Evolutionary conservation across 2,113 vertebrate species (phyloP).

Genomic region (Nematolebias whitei): DNA sequence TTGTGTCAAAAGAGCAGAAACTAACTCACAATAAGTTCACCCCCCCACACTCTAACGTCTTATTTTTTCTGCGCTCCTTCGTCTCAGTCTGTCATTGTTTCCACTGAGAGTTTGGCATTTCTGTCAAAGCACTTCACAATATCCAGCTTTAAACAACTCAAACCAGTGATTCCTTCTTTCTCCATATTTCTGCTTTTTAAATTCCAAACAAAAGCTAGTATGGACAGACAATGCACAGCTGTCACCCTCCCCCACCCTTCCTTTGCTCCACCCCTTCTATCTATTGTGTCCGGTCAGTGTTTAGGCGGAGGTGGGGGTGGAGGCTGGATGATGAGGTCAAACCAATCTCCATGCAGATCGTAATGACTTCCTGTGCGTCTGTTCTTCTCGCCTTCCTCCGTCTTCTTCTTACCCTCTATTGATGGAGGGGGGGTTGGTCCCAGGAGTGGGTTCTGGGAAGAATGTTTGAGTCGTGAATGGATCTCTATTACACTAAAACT

Average conservation of each 20-base stretch:
- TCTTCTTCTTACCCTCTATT: constrained; percentile 32
- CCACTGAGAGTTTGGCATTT: constrained; percentile 34
- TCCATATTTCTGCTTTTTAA: not conserved
- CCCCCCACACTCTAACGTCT: constrained; percentile 12
- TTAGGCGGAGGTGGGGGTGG: constrained; percentile 27
- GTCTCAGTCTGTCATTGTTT: not conserved
- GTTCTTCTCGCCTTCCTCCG: not conserved
- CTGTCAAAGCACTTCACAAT: constrained; percentile 36
- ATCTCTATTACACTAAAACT: constrained; percentile 57
- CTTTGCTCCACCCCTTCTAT: constrained; percentile 59
- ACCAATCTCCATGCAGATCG: constrained; percentile 66
- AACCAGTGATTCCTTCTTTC: constrained; percentile 15
- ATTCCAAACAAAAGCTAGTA: constrained; percentile 47
- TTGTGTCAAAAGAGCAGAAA: constrained; percentile 23
- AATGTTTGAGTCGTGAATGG: constrained; percentile 50
- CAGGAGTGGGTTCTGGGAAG: constrained; percentile 51
- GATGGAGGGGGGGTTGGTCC: constrained; percentile 25
- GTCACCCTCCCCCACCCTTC: constrained; percentile 39
- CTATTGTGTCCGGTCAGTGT: constrained; percentile 67
- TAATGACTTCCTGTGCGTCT: constrained; percentile 68
- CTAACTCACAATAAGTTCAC: constrained; percentile 1
- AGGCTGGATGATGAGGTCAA: constrained; percentile 65
- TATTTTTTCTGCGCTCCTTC: not conserved
- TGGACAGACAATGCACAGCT: constrained; percentile 69
- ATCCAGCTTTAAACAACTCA: constrained; percentile 32